Evolutionary conservation across 2,888 invertebrate species (phyloP), one percentile per base, ranked within the genome.

Genomic region (Heterodera filipjevi): DNA sequence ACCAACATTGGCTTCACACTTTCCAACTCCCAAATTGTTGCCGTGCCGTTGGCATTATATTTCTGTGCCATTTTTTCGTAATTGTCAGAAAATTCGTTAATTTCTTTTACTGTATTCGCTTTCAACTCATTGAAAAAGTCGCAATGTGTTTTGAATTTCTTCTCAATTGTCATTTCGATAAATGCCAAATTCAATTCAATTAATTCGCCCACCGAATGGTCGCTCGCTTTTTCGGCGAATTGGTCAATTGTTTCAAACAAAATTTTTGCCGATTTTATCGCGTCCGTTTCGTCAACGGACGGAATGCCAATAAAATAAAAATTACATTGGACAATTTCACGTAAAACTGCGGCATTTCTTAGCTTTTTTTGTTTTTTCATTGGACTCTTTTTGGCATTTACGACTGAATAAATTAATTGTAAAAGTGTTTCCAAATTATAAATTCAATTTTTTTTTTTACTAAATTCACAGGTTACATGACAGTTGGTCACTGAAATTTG

Each of bases 161-260:
- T 59, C 27, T 59, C 59, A n/a, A 59, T 27, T 10, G 27, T 27
- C 59, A 59, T 59, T 59, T 5, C 12, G 59, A 59, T 59, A 22
- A 59, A 59, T 10, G 8, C 8, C 12, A 59, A 59, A n/a, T 59
- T 59, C 59, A 59, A 27, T 6, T 12, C 6, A n/a, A 59, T 59
- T n/a, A n/a, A 5, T 22, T 59, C 27, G n/a, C n/a, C 27, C 59
- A 59, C 59, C 59, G n/a, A n/a, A n/a, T 27, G 27, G 6, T 59
- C 59, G n/a, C n/a, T n/a, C 22, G 59, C 59, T 0, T 59, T 59
- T 59, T 59, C 59, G 10, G 59, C 59, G 59, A 59, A 59, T 59
- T 27, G n/a, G 6, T 59, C 59, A 59, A 59, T 59, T 59, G n/a
- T 59, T n/a, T 59, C 59, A 59, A n/a, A 59, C 59, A 59, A 59